These are phyloP conservation scores for Ranitomeya imitator DNA, from an alignment of 2,113 vertebrate species.

Conservation along the genomic window DNA sequence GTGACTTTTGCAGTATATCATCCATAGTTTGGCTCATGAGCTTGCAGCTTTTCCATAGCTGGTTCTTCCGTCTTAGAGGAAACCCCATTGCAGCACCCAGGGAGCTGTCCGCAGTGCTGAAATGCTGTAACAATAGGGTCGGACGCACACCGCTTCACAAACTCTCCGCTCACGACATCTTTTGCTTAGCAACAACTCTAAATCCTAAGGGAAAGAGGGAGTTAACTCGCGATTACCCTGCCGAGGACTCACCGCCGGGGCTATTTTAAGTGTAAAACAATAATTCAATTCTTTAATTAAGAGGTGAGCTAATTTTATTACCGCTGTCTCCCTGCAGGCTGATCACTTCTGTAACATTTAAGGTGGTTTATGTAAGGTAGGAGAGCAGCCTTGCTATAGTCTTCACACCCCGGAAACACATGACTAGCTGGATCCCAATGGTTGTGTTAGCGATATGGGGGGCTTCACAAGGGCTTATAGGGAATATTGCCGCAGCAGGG, in stretches of 20 bases:
- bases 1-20: neutral
- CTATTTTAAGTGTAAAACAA: conserved; percentile 13
- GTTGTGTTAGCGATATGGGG: neutral
- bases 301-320: conserved; percentile 23
- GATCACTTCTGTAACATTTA: conserved; percentile 5
- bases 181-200: conserved; percentile 9
- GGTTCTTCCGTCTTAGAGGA: neutral
- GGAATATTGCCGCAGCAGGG: neutral
- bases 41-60: neutral
- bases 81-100: neutral
- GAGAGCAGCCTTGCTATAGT: neutral
- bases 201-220: neutral
- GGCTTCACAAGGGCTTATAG: neutral
- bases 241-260: neutral
- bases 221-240: neutral
- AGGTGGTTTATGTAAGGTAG: neutral
- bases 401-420: neutral
- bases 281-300: conserved; percentile 24
- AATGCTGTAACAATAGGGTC: conserved; percentile 11
- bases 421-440: neutral
- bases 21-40: neutral
- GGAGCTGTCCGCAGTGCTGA: conserved; percentile 49
- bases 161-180: neutral
- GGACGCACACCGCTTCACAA: neutral
- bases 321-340: neutral